phyloP scores from a whole-genome alignment of 2,113 vertebrate species.

The Paradisaea rubra region DNA sequence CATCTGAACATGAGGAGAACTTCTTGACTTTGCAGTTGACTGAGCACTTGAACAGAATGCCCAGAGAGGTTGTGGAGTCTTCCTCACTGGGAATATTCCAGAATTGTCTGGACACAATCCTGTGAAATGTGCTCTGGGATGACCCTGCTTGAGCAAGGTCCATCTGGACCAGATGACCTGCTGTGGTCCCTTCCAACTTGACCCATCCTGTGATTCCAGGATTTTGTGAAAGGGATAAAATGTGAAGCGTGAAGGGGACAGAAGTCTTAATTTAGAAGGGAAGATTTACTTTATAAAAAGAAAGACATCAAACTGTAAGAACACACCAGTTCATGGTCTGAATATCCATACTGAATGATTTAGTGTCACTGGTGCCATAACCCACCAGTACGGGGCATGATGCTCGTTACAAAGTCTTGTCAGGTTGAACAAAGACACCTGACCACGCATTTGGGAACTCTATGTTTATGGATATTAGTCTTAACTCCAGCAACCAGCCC shows the following conservation, averaged over 20 bases:
- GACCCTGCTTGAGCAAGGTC: neutral
- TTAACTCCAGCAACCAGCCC: neutral
- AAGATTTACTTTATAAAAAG: neutral
- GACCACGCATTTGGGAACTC: rapidly evolving
- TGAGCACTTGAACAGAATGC: neutral
- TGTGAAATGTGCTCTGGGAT: neutral
- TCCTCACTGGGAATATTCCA: neutral
- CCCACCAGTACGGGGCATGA: rapidly evolving
- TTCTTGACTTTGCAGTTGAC: neutral
- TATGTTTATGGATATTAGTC: neutral
- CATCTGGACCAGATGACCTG: neutral
- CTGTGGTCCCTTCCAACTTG: neutral
- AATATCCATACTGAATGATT: neutral
- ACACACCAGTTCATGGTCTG: neutral
- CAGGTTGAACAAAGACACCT: neutral
- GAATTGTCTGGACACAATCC: neutral
- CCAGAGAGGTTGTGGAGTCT: neutral
- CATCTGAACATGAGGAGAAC: neutral
- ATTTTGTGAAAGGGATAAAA: neutral
- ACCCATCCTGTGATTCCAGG: neutral
- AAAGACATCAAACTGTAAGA: neutral
- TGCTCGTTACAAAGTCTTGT: neutral
- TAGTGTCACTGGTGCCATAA: neutral
- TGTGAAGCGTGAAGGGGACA: neutral
- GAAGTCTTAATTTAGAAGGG: neutral